phyloP scores from a whole-genome alignment of 2,113 vertebrate species.

The Peromyscus polionotus region DNA sequence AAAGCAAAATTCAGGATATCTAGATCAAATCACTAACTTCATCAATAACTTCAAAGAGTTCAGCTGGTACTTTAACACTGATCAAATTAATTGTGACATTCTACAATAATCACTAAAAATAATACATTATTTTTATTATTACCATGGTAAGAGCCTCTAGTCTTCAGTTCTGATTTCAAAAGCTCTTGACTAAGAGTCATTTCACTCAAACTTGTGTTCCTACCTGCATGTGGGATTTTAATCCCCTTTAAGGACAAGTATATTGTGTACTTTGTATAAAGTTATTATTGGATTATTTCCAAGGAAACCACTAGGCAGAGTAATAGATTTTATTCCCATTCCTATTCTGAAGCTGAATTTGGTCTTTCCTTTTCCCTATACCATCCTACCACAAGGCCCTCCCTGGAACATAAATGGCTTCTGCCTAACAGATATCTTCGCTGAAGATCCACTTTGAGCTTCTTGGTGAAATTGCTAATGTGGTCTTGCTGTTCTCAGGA shows the following conservation, averaged over 20 bases:
- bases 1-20: background rate
- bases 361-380: background rate
- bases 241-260: conserved; percentile 17
- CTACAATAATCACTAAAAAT: background rate
- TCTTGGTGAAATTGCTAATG: conserved; percentile 78
- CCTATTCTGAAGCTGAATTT: conserved; percentile 22
- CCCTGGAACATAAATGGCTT: background rate
- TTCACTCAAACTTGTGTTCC: background rate
- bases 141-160: too few relatives aligned
- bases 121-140: background rate
- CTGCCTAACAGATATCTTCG: conserved; percentile 64
- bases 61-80: background rate
- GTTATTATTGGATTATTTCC: conserved; percentile 47
- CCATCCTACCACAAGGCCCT: background rate
- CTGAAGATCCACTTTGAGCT: conserved; percentile 65
- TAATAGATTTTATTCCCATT: conserved; percentile 39
- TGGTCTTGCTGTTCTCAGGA: conserved; percentile 68
- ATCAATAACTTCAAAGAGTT: conserved; percentile 8
- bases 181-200: background rate
- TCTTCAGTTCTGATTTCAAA: conserved; percentile 21
- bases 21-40: background rate
- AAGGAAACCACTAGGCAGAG: background rate
- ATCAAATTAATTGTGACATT: background rate
- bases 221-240: background rate
- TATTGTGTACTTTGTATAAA: conserved; percentile 39